These are phyloP conservation scores for Micromussa lordhowensis DNA, from an alignment of 92 coral and sea anemone genomes.

Conservation along the genomic window DNA sequence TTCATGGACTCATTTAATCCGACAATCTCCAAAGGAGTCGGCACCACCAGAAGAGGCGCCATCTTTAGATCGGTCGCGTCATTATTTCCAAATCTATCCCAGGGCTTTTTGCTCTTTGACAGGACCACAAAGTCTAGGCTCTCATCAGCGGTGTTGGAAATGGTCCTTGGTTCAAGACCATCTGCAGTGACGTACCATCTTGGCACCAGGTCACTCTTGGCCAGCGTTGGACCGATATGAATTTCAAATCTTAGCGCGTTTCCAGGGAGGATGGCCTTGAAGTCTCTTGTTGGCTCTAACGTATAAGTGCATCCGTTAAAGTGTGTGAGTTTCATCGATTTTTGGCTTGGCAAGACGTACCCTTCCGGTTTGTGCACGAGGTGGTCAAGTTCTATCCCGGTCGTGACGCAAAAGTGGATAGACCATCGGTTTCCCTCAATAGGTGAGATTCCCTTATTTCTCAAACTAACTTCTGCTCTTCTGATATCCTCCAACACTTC, in stretches of 20 bases:
- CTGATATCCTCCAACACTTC: slow-evolving; percentile 61
- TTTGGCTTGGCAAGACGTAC: slow-evolving; percentile 63
- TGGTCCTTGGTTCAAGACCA: slow-evolving; percentile 59
- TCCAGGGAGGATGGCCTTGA: slow-evolving; percentile 54
- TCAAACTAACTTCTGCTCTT: slow-evolving; percentile 62
- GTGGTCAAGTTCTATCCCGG: slow-evolving; percentile 77
- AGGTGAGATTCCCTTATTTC: slow-evolving; percentile 65
- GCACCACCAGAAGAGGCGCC: slow-evolving; percentile 70
- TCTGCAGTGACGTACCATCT: slow-evolving; percentile 76
- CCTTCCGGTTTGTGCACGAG: slow-evolving; percentile 68
- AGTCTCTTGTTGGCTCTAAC: slow-evolving; percentile 72
- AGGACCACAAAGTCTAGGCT: slow-evolving; percentile 66
- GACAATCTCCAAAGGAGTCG: slow-evolving; percentile 72
- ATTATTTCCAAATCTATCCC: slow-evolving; percentile 41
- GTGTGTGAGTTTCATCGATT: slow-evolving; percentile 77
- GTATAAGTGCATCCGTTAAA: slow-evolving; percentile 80
- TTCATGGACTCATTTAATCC: slow-evolving; percentile 37
- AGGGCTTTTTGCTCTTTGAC: slow-evolving; percentile 60
- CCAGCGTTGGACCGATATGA: slow-evolving; percentile 42
- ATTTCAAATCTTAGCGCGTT: slow-evolving; percentile 31
- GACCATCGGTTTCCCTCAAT: slow-evolving; percentile 76
- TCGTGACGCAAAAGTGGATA: slow-evolving; percentile 76
- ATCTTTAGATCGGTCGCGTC: slow-evolving; percentile 47
- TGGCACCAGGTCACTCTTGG: slow-evolving; percentile 75
- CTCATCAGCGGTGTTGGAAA: slow-evolving; percentile 69